Evolutionary conservation across 1,140 invertebrate genomes (phyloP).

Genomic region (Thaumatotibia leucotreta): DNA sequence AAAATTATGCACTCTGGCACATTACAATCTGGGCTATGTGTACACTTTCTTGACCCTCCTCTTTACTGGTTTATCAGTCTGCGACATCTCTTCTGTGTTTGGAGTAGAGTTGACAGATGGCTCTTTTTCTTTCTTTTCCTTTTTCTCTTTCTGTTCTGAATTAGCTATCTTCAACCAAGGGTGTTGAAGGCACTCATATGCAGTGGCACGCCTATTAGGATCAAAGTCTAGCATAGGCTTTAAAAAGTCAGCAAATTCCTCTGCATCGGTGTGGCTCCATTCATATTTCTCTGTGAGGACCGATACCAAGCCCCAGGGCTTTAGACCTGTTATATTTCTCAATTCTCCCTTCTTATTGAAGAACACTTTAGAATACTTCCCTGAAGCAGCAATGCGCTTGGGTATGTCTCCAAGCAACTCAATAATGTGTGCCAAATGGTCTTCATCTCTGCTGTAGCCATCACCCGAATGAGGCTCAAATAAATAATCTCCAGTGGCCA

Average conservation of each 20-base stretch:
- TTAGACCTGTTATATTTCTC: slow-evolving; percentile 93
- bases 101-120: not conserved
- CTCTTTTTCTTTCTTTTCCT: slow-evolving; percentile 32
- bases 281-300: slow-evolving; percentile 98
- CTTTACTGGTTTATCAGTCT: not conserved
- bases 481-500: slow-evolving; percentile 98
- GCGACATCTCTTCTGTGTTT: not conserved
- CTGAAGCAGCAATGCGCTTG: slow-evolving; percentile 89
- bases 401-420: slow-evolving; percentile 98
- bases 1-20: not conserved
- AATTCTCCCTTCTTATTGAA: slow-evolving; percentile 96
- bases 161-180: slow-evolving; percentile 84
- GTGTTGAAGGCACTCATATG: slow-evolving; percentile 94
- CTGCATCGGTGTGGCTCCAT: slow-evolving; percentile 90
- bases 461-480: slow-evolving; percentile 98
- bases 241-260: slow-evolving; percentile 94
- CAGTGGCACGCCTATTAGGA: slow-evolving; percentile 92
- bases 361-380: slow-evolving; percentile 94
- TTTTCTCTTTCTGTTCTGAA: slow-evolving; percentile 59
- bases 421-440: slow-evolving; percentile 99
- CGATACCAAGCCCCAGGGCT: slow-evolving; percentile 94
- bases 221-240: slow-evolving; percentile 97
- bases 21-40: not conserved
- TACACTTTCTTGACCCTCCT: not conserved
- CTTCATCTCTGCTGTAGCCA: slow-evolving; percentile 95